Conservation (phyloP, 92 coral and sea anemone genomes). For the Palythoa grandis region DNA sequence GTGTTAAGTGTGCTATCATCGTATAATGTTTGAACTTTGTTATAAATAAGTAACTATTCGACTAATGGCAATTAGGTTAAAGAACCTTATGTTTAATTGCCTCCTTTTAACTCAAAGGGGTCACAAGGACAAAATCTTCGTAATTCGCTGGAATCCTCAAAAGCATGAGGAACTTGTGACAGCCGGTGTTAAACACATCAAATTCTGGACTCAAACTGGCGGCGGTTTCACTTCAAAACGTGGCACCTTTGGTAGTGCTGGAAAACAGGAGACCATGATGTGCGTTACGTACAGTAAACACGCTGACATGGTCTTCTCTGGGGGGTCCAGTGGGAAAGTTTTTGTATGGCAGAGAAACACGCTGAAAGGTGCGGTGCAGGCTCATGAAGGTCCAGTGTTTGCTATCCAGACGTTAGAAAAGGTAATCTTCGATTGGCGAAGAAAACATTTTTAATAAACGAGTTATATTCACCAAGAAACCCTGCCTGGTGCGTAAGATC, state of each 20-base stretch:
- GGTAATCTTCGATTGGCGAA: conserved; percentile 46
- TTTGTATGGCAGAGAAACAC: conserved; percentile 88
- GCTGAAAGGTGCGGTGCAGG: conserved; percentile 78
- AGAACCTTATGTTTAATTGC: not conserved
- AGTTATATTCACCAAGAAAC: not conserved
- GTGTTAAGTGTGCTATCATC: too few species aligned
- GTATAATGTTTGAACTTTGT: too few species aligned
- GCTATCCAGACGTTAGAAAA: conserved; percentile 98
- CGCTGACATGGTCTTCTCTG: conserved; percentile 86
- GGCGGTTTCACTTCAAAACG: conserved; percentile 99
- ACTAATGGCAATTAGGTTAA: not conserved
- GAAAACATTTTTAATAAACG: not conserved
- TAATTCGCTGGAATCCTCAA: conserved; percentile 95
- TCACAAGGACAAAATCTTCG: conserved; percentile 97
- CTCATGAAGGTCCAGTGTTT: conserved; percentile 97
- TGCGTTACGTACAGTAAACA: conserved; percentile 91
- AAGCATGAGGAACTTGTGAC: conserved; percentile 89
- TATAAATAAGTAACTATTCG: too few species aligned
- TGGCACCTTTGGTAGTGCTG: conserved; percentile 93
- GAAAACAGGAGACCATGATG: conserved; percentile 96
- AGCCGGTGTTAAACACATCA: conserved; percentile 96
- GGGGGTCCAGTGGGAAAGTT: conserved; percentile 96
- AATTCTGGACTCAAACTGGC: conserved; percentile 99
- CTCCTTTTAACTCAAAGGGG: conserved; percentile 66
- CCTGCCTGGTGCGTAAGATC: not conserved